Evolutionary conservation across 2,797 vertebrate species (phyloP), one percentile per base, ranked within the genome.

Genomic region (Sebastes steindachneri): DNA sequence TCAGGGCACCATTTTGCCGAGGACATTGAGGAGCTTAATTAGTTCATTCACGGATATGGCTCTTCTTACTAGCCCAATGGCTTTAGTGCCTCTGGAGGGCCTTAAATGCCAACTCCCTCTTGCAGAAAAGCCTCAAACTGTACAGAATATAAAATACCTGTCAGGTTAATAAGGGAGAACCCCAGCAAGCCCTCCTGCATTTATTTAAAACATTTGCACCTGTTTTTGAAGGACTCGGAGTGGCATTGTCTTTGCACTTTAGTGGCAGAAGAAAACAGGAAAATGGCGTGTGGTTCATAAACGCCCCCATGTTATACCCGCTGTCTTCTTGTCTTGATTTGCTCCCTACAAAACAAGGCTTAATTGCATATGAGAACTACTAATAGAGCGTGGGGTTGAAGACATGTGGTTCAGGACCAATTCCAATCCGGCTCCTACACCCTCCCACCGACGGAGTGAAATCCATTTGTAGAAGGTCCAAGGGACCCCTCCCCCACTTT

Each of bases 1-100:
- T 94, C 94, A 78, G 88, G 92, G 91, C 86, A 86, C 86, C 86
- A 82, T 95, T 94, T 95, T 94, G 86, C 84, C n/a, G 81, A 86
- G 87, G 92, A 95, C 94, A 93, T 91, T 82, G 90, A 94, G 91
- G 90, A 94, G 85, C 87, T 92, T 95, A 95, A 95, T 96, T 93
- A 95, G 93, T 93, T 94, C 77, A 87, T 95, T 90, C 86, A 80
- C 84, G 84, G 93, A 93, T 91, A 92, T 92, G 88, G 85, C 86
- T 88, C 82, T 83, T 88, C 90, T 90, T 89, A 78, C 88, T 84
- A 86, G 85, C 88, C 92, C 82, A 65, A 83, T 90, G 84, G 89
- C 91, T 94, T 89, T 77, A 89, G 81, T 78, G 92, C 83, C 92
- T 93, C 93, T 68, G 77, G 90, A 93, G 92, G 83, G 79, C 83